Base-by-base conservation (phyloP, 2,113 vertebrate species). In the Corythornis madagascariensis region DNA sequence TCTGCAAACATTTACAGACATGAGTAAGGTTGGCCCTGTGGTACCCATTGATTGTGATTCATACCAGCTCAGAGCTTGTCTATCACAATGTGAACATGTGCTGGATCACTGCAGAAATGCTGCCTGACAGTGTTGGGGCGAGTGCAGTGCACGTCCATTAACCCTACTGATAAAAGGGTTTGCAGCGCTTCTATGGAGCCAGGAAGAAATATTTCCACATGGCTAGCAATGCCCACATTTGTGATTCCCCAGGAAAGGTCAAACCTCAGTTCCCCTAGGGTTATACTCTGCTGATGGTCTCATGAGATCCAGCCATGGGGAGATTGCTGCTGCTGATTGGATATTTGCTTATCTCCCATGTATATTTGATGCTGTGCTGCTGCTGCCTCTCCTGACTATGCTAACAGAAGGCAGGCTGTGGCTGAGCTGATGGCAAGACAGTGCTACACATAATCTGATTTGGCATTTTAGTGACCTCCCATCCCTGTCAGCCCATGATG, bases 1-100 rank as follows among this genome's bases (percentile, higher is more conserved):
- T 50, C 85, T 95, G 73, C 52, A 38, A 40, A 79, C 85, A 83
- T 53, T 86, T 91, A 75, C 91, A 79, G 67, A 29, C 63, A 75
- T 90, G 87, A 91, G 57, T 89, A 78, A 85, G 71, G 53, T 76
- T 92, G 53, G 59, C 57, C 48, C 38, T 18, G 1, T 79, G 57
- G 35, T 13, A 7, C 64, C 64, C 63, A 26, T 53, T 72, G 69
- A 48, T 59, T 1, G 0, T 75, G 66, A 90, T 87, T 93, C 72
- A 87, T 55, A 21, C 38, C 52, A 69, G 35, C 66, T 78, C n/a
- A 21, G 61, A 91, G 78, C 50, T 67, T 43, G 47, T 67, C 70
- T 87, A 50, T 73, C 1, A 10, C 59, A 42, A 5, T 19, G 22
- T 80, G 65, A 80, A 10, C 19, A 6, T 1, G 2, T 47, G 70